A percentile compares a stretch with the other conserved stretches of the same genome.
Evolutionary conservation across 2,113 vertebrate species (phyloP).

Genomic region (Rhinichthys klamathensis): DNA sequence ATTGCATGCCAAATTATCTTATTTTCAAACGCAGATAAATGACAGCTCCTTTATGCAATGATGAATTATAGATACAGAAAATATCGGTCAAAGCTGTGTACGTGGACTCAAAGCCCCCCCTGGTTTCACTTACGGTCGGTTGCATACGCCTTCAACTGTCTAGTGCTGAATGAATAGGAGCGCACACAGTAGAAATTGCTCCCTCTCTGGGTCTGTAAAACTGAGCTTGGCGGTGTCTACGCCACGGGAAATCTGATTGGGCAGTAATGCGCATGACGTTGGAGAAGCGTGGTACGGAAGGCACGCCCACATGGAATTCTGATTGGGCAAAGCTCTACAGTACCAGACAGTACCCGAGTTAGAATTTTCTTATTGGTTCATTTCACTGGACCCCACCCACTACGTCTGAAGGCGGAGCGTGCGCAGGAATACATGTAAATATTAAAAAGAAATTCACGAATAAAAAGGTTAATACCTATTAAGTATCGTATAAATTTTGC

Average conservation of each 20-base stretch:
- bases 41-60: neutral
- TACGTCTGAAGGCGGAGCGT: slow-evolving; percentile 4
- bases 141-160: slow-evolving; percentile 45
- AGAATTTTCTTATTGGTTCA: slow-evolving; percentile 35
- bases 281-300: slow-evolving; percentile 37
- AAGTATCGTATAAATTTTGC: neutral
- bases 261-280: slow-evolving; percentile 58
- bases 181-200: slow-evolving; percentile 50
- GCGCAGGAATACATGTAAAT: slow-evolving; percentile 2
- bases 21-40: neutral
- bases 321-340: slow-evolving; percentile 38
- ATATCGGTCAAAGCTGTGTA: neutral
- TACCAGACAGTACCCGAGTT: neutral
- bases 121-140: slow-evolving; percentile 42
- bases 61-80: neutral
- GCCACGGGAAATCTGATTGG: slow-evolving; percentile 70
- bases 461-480: neutral
- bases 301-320: slow-evolving; percentile 50
- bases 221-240: slow-evolving; percentile 82
- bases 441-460: neutral
- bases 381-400: neutral
- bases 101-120: neutral
- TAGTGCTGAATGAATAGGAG: slow-evolving; percentile 36
- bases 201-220: slow-evolving; percentile 70
- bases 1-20: neutral